Base-by-base conservation (phyloP, 2,113 vertebrate genomes). In the Aphelocoma coerulescens region DNA sequence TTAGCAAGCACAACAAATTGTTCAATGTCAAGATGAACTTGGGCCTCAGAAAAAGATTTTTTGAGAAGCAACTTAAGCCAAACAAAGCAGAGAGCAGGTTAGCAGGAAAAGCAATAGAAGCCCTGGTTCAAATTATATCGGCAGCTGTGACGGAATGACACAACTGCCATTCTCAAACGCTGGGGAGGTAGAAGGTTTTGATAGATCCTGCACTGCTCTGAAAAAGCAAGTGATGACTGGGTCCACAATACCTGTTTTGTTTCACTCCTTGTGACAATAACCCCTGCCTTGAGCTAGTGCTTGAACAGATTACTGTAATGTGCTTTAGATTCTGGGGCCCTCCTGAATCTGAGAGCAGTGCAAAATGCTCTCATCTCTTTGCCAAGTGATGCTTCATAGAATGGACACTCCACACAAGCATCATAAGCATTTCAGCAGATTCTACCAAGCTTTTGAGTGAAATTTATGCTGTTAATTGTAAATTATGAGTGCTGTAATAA, bases 1-100 rank as follows among this genome's bases (percentile, higher is more conserved):
- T 92, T 66, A 93, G 55, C 27, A 92, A 95, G 65, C 73, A 83
- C 72, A 88, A 92, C 51, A 84, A 92, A 95, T 86, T 66, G 43
- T 51, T 91, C 83, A 91, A 80, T 59, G 61, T 81, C 86, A 91
- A 22, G 49, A 82, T 1, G 13, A 93, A 87, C 52, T 69, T 88
- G 41, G 6, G 32, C 43, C 54, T 73, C 69, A 49, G 82, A 87
- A 86, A 62, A 78, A 71, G 23, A 79, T 91, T 62, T 95, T 54
- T 43, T 89, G 59, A 74, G 86, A 85, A 82, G 49, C 44, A 95
- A 85, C 52, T 86, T 78, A 91, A 85, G 37, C 16, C 73, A 95
- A 77, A 78, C 22, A 87, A 85, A 87, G 27, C 8, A 78, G 52
- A 55, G 7, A 72, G 67, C 46, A 82, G 66, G 61, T 84, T 84